Conservation (phyloP, 2,888 invertebrate species). For the Theristus sp. region DNA sequence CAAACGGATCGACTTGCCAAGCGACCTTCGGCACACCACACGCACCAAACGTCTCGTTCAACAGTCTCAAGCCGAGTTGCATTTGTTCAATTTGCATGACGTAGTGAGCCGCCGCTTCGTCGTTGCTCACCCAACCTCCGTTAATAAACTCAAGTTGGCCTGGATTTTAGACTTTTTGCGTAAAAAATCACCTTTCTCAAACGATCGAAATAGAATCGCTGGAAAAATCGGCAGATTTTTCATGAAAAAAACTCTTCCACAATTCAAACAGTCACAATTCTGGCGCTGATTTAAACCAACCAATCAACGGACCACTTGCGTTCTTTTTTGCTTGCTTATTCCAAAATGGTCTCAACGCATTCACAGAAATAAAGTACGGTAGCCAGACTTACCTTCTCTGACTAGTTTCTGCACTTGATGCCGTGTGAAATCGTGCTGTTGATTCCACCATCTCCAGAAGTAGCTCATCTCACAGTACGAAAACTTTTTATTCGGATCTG, state of each 20-base stretch:
- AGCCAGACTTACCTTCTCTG: not conserved
- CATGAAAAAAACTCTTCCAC: too few species aligned
- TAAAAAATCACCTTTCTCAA: too few species aligned
- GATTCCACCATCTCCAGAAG: constrained; percentile 8
- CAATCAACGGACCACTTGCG: too few species aligned
- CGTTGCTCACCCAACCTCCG: constrained; percentile 42
- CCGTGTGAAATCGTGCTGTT: not conserved
- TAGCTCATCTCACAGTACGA: constrained; percentile 19
- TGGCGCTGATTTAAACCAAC: too few species aligned
- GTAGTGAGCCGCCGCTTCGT: constrained; percentile 40
- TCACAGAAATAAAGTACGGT: too few species aligned
- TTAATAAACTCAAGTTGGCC: constrained; percentile 1
- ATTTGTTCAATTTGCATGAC: constrained; percentile 40
- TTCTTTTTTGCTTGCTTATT: too few species aligned
- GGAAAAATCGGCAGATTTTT: too few species aligned
- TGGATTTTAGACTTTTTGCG: too few species aligned
- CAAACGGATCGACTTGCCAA: constrained; percentile 43
- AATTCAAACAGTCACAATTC: too few species aligned
- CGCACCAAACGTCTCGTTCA: constrained; percentile 22
- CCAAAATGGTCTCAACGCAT: too few species aligned
- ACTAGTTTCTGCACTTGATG: not conserved
- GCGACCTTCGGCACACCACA: constrained; percentile 37
- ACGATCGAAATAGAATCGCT: too few species aligned
- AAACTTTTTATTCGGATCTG: constrained; percentile 42
- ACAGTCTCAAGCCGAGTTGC: constrained; percentile 32